These are phyloP conservation scores for Psittacula cyanocephala DNA, from an alignment of 2,113 vertebrate species.

Conservation along the genomic window DNA sequence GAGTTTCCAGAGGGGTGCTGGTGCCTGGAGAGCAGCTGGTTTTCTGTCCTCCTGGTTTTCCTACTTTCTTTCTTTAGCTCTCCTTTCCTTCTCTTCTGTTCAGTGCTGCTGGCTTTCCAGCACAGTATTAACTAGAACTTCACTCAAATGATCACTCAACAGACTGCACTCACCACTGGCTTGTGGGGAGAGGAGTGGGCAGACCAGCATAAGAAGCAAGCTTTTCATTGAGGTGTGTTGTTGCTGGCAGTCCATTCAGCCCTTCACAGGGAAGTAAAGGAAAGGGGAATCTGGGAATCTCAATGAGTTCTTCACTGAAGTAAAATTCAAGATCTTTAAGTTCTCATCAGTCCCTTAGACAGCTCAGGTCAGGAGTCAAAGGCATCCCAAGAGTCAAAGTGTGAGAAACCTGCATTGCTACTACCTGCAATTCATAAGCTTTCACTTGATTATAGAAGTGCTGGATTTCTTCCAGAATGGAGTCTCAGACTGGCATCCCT, in stretches of 20 bases:
- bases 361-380: not conserved
- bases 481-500: conserved; percentile 29
- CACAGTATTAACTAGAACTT: not conserved
- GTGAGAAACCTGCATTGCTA: not conserved
- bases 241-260: not conserved
- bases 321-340: not conserved
- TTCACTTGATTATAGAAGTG: not conserved
- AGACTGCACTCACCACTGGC: not conserved
- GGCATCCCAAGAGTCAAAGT: not conserved
- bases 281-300: not conserved
- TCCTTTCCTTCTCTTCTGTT: not conserved
- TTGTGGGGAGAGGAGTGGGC: not conserved
- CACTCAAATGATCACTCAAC: not conserved
- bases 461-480: not conserved
- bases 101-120: conserved; percentile 14
- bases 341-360: not conserved
- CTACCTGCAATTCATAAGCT: not conserved
- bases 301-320: not conserved
- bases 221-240: not conserved
- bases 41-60: conserved; percentile 5
- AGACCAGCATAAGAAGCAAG: not conserved
- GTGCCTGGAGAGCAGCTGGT: conserved; percentile 20
- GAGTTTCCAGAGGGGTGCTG: not conserved
- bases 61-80: not conserved
- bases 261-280: not conserved